Base-by-base conservation (phyloP, 2,888 invertebrate genomes). In the Glaucopsyche alexis region DNA sequence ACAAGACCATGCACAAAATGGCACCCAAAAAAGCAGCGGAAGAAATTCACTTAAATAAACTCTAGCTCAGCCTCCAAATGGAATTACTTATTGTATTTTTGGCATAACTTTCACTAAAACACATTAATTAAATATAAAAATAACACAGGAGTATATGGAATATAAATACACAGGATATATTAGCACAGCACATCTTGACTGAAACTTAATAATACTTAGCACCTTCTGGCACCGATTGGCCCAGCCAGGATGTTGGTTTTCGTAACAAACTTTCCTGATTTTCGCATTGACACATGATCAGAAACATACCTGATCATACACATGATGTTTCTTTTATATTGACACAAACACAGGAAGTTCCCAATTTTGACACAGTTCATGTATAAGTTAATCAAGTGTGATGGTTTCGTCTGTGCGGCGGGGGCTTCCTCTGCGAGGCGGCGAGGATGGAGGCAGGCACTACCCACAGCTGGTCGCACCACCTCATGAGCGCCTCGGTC, bases 401-500 rank as follows among this genome's bases (percentile, higher is more conserved):
- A 71, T 84, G 87, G 74, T 83, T 82, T 38, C 90, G 80, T 40
- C 91, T 81, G 65, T 88, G 87, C 0, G 85, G 87, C 0, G 84
- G 83, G 0, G 86, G 90, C 77, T 87, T 94, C 81, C 85, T 80
- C 76, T 81, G 96, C 87, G 91, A 96, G 84, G 82, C 96, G 88
- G 83, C 80, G 38, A 86, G 82, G 55, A 97, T 93, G 72, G 95
- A 95, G 75, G 94, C 94, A 71, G 98, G 97, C 77, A 98, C 96
- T 76, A 94, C 94, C 96, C 98, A 98, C 75, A 98, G 93, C 76
- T 94, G 94, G 75, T 96, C 95, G 79, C 96, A 94, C 85, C 96
- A 95, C 74, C 95, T 95, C 87, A 98, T 95, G 80, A 98, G 90
- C 71, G 96, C 95, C 85, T 97, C 97, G 52, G 98, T 97, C 74